Evolutionary conservation across 2,113 vertebrate species (phyloP).

Genomic region (Aythya baeri): DNA sequence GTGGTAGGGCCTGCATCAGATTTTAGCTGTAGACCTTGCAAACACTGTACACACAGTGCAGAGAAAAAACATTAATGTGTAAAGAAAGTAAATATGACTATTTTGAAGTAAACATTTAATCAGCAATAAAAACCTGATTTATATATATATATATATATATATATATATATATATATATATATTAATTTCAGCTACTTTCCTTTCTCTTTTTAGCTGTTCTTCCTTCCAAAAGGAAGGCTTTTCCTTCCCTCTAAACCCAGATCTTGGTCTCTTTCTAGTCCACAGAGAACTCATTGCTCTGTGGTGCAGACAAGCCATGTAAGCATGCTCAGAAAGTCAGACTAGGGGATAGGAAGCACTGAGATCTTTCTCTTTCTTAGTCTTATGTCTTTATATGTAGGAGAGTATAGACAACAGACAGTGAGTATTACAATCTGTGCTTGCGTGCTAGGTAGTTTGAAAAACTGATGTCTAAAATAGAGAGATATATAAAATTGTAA

Average conservation of each 20-base stretch:
- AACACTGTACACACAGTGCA: neutral
- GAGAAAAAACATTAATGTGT: neutral
- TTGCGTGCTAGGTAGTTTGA: neutral
- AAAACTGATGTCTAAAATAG: neutral
- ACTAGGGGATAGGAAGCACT: neutral
- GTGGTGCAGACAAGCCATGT: neutral
- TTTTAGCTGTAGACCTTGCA: neutral
- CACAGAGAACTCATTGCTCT: neutral
- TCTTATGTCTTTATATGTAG: neutral
- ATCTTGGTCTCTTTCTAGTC: neutral
- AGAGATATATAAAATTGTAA: neutral
- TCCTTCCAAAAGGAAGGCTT: neutral
- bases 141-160: too few relatives aligned
- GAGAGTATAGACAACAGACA: neutral
- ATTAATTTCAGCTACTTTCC: neutral
- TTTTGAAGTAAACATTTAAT: neutral
- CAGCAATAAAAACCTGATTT: fast-evolving
- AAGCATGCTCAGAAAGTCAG: neutral
- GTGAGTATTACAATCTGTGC: neutral
- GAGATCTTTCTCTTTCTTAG: neutral
- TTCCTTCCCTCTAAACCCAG: neutral
- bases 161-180: too few relatives aligned
- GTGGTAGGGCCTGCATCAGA: neutral
- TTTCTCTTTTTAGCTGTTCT: neutral
- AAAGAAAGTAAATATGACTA: neutral